These are phyloP conservation scores for Trichonephila inaurata DNA, from an alignment of 1,140 invertebrate genomes.

Conservation along the genomic window DNA sequence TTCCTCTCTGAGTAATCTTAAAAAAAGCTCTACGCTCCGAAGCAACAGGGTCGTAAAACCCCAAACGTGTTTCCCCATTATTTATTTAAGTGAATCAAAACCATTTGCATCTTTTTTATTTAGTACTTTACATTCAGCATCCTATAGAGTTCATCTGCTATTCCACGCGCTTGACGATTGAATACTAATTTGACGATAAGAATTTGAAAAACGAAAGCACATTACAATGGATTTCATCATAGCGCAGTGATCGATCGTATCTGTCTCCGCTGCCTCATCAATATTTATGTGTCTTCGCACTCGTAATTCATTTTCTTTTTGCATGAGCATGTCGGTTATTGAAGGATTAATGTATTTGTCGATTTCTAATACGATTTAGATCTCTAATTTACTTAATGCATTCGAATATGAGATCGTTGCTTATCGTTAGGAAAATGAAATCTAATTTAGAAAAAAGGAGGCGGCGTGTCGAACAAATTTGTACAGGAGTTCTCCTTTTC, in stretches of 20 bases:
- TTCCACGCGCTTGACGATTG: neutral
- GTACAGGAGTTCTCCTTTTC: neutral
- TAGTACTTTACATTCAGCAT: too few species aligned
- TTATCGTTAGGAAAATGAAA: neutral
- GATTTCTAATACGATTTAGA: neutral
- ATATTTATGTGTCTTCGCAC: neutral
- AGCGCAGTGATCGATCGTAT: neutral
- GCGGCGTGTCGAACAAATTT: neutral
- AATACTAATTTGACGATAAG: neutral
- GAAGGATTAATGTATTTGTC: neutral
- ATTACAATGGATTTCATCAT: neutral
- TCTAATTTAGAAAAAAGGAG: neutral
- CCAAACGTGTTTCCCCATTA: too few species aligned
- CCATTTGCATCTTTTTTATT: too few species aligned
- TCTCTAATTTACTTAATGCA: neutral
- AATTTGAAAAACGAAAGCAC: neutral
- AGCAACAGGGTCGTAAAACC: too few species aligned
- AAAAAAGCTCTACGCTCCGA: too few species aligned
- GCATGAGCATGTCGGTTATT: neutral
- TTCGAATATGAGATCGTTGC: neutral
- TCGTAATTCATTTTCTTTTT: neutral
- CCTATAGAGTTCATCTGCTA: too few species aligned
- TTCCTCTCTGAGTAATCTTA: too few species aligned
- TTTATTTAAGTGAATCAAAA: too few species aligned
- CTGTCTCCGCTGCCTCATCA: neutral